Base-by-base conservation (phyloP, 2,113 vertebrate species). In the Procapra przewalskii region DNA sequence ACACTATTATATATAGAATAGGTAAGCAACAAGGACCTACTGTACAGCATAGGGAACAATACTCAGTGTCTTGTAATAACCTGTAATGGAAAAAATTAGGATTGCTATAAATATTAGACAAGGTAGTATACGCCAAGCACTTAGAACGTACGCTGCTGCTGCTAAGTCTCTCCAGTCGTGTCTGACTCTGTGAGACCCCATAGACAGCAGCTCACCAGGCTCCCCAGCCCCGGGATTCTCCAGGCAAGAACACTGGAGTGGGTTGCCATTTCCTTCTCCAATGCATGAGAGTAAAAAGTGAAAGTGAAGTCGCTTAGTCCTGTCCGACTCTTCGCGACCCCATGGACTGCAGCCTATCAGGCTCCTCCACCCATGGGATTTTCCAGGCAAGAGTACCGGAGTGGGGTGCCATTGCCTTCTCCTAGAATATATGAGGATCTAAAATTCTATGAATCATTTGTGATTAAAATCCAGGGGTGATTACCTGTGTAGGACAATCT, bases 251-350 rank as follows among this genome's bases (percentile, higher is more conserved):
- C 29, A 60, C 27, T 60, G 59, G 59, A 60, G 59, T 31, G 29
- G 59, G 59, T 31, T 31, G 29, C 29, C 59, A 60, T 60, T 31
- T 6, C 59, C 12, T 60, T 31, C 6, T 15, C 59, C 59, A 60
- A 31, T 14, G 59, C 59, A 31, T 60, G 59, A 60, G 1, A 60
- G 59, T 60, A 1, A 14, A 60, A 60, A 60, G 59, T 60, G 59
- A 60, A 31, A 7, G 59, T 31, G 59, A 31, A 31, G 27, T 60
- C 27, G 2, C 12, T 60, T 12, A 60, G 5, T 60, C 1, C 0
- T 60, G 59, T 31, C 59, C 12, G 0, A 60, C 59, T 60, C 29
- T 15, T 15, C 0, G 3, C 0, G 0, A 15, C 29, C 29, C 13
- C 5, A 7, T 60, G 29, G 27, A 31, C 59, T 31, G 29, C 59